Evolutionary conservation across 2,113 vertebrate genomes (phyloP), one percentile per base, ranked within the genome.

Genomic region (Trematomus loennbergii): DNA sequence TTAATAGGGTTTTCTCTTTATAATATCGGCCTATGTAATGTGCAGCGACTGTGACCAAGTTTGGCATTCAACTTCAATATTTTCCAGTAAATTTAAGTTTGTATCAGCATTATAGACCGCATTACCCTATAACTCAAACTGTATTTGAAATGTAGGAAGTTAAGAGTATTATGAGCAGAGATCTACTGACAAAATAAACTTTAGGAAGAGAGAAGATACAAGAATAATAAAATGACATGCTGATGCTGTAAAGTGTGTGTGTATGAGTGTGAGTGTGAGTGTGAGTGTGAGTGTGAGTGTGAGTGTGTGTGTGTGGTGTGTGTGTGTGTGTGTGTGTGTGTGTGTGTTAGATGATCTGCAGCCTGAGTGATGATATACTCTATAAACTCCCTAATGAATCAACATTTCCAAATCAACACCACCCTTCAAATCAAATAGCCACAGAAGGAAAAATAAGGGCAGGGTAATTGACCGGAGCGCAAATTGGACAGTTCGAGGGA

Each of bases 361-460:
- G 22, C 40, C 57, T 63, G 50, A 81, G 71, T 76, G 81, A 82
- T 87, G 86, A 93, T 77, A 67, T 69, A 63, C 58, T 58, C 45
- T 57, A 76, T 87, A 79, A 86, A 78, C 46, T 25, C 20, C 17
- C 67, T 89, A 88, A 93, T 89, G 84, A 85, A 91, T 90, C 88
- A 91, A 73, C 40, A 20, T 91, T 90, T 91, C 90, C 90, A 89
- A 92, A 78, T 90, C 84, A 73, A 72, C 81, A 73, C 69, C 59
- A 33, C 46, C 48, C 10, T 73, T 72, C 55, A 85, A 89, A 85
- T 76, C 17, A 86, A 84, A 80, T 50, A 79, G 74, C 57, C 29
- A 0, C 75, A 74, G 76, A 75, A 83, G 81, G 78, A 92, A 87
- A 88, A 85, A 84, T 87, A 87, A 70, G 58, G 59, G 52, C 54